These are phyloP conservation scores for Drosophila limbata DNA, from an alignment of 2,888 invertebrate genomes.

Conservation along the genomic window DNA sequence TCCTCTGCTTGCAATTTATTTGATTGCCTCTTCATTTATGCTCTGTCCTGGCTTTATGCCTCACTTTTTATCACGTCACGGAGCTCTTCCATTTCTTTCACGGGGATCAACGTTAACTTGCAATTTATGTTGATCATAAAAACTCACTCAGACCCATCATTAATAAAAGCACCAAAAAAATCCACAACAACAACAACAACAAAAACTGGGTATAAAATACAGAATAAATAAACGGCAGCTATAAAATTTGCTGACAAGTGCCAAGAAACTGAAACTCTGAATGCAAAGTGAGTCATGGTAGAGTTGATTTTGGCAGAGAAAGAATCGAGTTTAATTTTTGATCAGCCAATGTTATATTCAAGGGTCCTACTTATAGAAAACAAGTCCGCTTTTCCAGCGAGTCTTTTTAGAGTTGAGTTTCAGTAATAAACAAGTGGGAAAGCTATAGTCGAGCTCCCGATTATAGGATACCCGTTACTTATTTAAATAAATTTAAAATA, in stretches of 20 bases:
- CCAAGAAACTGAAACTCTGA: constrained; percentile 14
- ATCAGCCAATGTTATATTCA: not conserved
- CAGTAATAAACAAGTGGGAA: not conserved
- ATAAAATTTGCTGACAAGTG: constrained; percentile 74
- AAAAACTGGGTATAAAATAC: constrained; percentile 31
- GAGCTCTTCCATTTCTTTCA: constrained; percentile 28
- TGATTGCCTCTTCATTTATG: constrained; percentile 72
- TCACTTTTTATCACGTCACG: constrained; percentile 52
- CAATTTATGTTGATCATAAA: constrained; percentile 79
- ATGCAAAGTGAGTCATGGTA: constrained; percentile 8
- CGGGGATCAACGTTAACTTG: constrained; percentile 65
- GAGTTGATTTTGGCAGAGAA: not conserved
- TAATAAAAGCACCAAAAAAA: constrained; percentile 62
- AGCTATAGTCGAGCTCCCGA: no score
- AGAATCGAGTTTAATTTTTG: not conserved
- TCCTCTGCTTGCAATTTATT: constrained; percentile 68
- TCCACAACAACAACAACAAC: not conserved
- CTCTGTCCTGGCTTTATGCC: constrained; percentile 13
- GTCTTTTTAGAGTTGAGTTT: not conserved
- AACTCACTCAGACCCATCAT: constrained; percentile 73
- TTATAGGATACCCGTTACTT: no score
- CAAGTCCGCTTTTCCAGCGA: not conserved
- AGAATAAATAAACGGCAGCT: constrained; percentile 32
- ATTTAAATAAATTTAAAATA: no score
- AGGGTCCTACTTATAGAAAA: not conserved